Percentiles rank a stretch among this genome's conserved stretches.
phyloP scores from a whole-genome alignment of 2,888 invertebrate species.

The Latheticus oryzae region DNA sequence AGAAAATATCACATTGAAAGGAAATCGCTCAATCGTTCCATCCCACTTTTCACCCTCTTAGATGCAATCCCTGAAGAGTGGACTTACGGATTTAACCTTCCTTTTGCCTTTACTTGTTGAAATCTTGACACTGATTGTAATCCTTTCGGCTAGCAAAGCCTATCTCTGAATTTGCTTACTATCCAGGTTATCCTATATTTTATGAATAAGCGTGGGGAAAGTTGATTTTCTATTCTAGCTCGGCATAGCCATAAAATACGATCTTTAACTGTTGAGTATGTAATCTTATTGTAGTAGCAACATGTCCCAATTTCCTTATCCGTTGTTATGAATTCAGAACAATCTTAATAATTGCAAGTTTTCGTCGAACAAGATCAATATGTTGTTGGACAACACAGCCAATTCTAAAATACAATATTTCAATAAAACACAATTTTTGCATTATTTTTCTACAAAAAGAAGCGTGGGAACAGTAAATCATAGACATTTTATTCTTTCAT shows the following conservation, averaged over 20 bases:
- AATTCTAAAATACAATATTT: no score
- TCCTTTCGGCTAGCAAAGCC: slow-evolving; percentile 11
- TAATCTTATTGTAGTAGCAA: slow-evolving; percentile 30
- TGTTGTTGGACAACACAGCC: slow-evolving; percentile 15
- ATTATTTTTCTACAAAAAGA: no score
- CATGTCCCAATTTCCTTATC: slow-evolving; percentile 28
- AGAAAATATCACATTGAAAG: no score
- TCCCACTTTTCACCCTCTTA: slow-evolving; percentile 18
- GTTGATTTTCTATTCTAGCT: slow-evolving; percentile 12
- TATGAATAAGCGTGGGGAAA: slow-evolving; percentile 10
- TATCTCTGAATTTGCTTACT: slow-evolving; percentile 25
- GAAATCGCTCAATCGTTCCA: slow-evolving; percentile 17
- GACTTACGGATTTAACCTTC: slow-evolving; percentile 22
- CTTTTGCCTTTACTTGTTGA: slow-evolving; percentile 14
- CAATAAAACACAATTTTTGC: no score
- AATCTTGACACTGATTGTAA: slow-evolving; percentile 22
- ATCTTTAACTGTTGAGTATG: slow-evolving; percentile 25
- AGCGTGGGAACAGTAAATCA: no score
- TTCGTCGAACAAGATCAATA: slow-evolving; percentile 18
- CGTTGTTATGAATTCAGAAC: slow-evolving; percentile 19
- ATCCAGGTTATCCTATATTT: slow-evolving; percentile 19
- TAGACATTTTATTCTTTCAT: no score
- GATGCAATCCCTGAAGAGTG: slow-evolving; percentile 2
- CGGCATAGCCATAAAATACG: slow-evolving; percentile 23
- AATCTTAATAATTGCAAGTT: slow-evolving; percentile 22